phyloP scores from a whole-genome alignment of 2,888 invertebrate genomes.

The Exocentrus adspersus region DNA sequence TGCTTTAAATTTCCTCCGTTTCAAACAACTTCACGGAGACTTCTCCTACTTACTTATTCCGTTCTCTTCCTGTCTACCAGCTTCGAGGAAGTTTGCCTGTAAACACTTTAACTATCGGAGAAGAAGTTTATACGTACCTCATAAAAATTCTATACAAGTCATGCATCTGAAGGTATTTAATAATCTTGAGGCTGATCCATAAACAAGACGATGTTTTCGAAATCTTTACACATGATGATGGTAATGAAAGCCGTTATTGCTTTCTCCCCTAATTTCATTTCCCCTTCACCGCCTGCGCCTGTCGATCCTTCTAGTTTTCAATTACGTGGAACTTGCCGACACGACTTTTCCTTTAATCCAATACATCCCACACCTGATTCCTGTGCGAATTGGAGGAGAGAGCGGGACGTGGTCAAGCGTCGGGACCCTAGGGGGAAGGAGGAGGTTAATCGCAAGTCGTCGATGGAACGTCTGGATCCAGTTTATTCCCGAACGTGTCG shows the following conservation, averaged over 20 bases:
- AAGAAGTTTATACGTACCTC: neutral
- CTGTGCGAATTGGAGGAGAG: slow-evolving; percentile 17
- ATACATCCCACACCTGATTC: slow-evolving; percentile 35
- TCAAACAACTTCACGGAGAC: neutral
- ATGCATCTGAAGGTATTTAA: neutral
- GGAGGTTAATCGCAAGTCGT: slow-evolving; percentile 29
- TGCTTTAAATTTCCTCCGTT: neutral
- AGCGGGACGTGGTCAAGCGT: slow-evolving; percentile 10
- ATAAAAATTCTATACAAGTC: neutral
- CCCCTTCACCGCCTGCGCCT: neutral
- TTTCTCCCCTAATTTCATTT: neutral
- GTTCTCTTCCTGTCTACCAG: neutral
- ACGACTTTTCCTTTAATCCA: slow-evolving; percentile 32
- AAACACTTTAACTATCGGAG: neutral
- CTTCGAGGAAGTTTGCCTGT: neutral
- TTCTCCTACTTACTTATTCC: neutral
- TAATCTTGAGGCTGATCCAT: neutral
- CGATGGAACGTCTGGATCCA: slow-evolving; percentile 15
- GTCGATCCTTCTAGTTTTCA: slow-evolving; percentile 30
- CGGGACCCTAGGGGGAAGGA: slow-evolving; percentile 7
- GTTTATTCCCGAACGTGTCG: neutral
- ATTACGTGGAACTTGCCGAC: slow-evolving; percentile 30
- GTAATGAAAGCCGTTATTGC: too few relatives aligned
- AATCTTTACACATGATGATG: too few relatives aligned
- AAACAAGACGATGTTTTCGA: too few relatives aligned